Conservation (phyloP, 2,113 vertebrate genomes). For the Trichechus manatus region DNA sequence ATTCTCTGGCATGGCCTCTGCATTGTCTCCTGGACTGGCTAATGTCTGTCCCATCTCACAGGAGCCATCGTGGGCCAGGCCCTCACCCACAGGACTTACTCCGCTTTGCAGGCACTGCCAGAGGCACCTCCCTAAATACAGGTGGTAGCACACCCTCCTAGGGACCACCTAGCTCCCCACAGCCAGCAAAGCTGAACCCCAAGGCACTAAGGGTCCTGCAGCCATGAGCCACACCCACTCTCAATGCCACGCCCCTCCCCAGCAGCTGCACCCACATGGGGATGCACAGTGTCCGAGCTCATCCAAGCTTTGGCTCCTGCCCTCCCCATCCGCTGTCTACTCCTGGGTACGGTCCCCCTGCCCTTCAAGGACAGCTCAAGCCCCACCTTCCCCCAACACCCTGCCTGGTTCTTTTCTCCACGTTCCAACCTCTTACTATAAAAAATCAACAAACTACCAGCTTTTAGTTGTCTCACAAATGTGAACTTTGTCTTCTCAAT, state of each 20-base stretch:
- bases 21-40: not conserved
- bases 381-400: not conserved
- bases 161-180: not conserved
- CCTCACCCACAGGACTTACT: not conserved
- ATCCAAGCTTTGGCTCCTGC: not conserved
- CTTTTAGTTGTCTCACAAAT: slow-evolving; percentile 43
- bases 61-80: not conserved
- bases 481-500: slow-evolving; percentile 1
- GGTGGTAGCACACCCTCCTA: not conserved
- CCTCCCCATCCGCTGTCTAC: not conserved
- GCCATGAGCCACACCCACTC: no score
- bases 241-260: no score
- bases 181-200: not conserved
- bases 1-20: not conserved
- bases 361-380: not conserved
- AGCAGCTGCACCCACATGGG: no score
- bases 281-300: no score
- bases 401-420: not conserved
- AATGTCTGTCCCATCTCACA: not conserved
- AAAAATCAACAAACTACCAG: not conserved
- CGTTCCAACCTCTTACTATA: slow-evolving; percentile 3
- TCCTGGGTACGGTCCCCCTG: not conserved
- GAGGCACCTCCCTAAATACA: not conserved
- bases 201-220: not conserved
- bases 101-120: not conserved